Conservation (phyloP, 2,113 vertebrate genomes). For the Xyrauchen texanus region DNA sequence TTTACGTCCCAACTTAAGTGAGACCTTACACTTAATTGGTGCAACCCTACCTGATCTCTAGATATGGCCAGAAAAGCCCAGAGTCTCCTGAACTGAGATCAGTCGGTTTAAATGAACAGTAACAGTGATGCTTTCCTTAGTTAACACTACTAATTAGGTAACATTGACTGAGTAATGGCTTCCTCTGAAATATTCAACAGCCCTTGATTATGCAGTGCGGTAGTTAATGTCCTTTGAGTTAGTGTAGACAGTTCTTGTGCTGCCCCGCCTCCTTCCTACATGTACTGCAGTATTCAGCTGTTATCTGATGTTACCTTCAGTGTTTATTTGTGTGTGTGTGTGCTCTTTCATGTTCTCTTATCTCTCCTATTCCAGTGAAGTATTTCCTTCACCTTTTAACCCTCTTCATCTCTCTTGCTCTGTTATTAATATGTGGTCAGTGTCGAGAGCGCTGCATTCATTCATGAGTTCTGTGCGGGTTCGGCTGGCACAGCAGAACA, state of each 20-base stretch:
- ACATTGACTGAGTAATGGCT: neutral
- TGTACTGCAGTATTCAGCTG: conserved; percentile 39
- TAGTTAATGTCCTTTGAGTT: neutral
- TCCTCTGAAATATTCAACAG: conserved; percentile 29
- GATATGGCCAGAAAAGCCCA: too few species aligned
- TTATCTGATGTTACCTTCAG: conserved; percentile 21
- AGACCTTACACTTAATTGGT: too few species aligned
- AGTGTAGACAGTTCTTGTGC: conserved; percentile 19
- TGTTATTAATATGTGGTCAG: neutral
- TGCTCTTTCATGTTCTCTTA: conserved; percentile 13
- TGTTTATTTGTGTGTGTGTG: conserved; percentile 8
- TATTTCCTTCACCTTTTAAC: neutral
- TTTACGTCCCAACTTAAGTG: too few species aligned
- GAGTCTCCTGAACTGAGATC: too few species aligned
- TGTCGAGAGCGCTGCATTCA: conserved; percentile 23
- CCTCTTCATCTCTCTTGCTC: neutral
- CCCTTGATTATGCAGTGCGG: conserved; percentile 1
- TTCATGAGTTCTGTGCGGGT: conserved; percentile 38
- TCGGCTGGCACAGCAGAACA: conserved; percentile 35
- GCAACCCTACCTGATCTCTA: too few species aligned
- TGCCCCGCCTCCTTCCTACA: conserved; percentile 8
- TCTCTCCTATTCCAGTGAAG: neutral
- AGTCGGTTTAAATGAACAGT: too few species aligned
- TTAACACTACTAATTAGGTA: neutral
- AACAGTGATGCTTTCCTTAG: too few species aligned